Base-by-base conservation (phyloP, 37 sponge, comb jelly and placozoan species). In the Halichondria panicea region DNA sequence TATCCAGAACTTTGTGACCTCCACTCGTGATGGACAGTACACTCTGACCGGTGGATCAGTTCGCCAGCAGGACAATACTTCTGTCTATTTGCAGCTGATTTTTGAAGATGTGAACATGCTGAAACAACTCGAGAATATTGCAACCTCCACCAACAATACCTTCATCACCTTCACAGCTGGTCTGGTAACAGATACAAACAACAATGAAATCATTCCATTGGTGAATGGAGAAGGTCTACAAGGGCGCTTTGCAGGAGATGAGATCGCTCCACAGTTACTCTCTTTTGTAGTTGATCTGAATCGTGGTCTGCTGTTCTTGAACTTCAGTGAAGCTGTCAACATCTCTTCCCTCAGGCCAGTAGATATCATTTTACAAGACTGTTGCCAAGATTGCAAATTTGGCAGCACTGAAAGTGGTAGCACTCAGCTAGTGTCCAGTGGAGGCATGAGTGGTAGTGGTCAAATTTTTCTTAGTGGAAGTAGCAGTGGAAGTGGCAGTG, bases 321-420 rank as follows among this genome's bases (percentile, higher is more conserved):
- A 78, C 18, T 95, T 95, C 77, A 83, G 67, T 66, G 96, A 95
- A 69, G 90, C 90, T 38, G 84, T 95, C 39, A 89, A 88, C 62
- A 76, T 92, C 32, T 71, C 89, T 25, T 57, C 84, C 38, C 58
- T 95, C 27, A 35, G 80, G n/a, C 68, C 77, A 6, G 46, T 32
- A n/a, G 70, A 88, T 7, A 71, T 95, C 53, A 82, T 57, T 39
- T 19, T 95, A 3, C 78, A 72, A n/a, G 89, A 89, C 30, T 93
- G 94, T 68, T 86, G 87, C 55, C 82, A 39, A 59, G 71, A 89
- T 50, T 68, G 70, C 58, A 31, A 66, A 30, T 36, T 4, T 28
- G 53, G 41, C 18, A 40, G 35, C 25, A 58, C 70, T 56, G 70
- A 61, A 27, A 63, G 64, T 46, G 81, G 72, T 35, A 1, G 32